Evolutionary conservation across 2,113 vertebrate species (phyloP).

Genomic region (Theropithecus gelada): DNA sequence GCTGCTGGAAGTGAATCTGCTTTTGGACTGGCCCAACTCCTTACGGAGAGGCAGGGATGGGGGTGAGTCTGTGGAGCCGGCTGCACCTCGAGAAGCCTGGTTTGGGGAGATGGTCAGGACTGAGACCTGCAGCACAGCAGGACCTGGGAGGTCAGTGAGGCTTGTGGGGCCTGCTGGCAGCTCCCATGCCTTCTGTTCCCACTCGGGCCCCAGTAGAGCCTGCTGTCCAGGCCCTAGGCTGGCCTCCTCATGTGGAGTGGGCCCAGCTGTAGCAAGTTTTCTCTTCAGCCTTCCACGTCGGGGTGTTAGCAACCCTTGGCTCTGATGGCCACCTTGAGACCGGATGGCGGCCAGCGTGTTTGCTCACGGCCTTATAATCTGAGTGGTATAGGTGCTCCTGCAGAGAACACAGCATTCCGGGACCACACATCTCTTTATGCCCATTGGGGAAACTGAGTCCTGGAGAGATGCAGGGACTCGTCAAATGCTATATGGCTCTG

Average conservation of each 20-base stretch:
- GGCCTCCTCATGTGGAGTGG: rapidly evolving
- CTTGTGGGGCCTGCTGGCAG: background rate
- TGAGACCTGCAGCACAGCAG: background rate
- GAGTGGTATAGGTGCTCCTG: rapidly evolving
- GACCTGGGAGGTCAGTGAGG: background rate
- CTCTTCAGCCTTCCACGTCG: background rate
- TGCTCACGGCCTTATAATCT: rapidly evolving
- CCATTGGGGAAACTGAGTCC: background rate
- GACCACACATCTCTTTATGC: rapidly evolving
- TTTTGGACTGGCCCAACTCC: background rate
- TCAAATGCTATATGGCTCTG: rapidly evolving
- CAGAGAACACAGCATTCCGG: background rate
- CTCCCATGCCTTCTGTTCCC: rapidly evolving
- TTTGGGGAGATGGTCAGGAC: rapidly evolving
- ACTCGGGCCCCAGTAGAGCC: rapidly evolving
- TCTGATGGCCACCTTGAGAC: background rate
- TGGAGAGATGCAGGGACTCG: background rate
- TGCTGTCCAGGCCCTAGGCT: background rate
- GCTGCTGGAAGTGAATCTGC: rapidly evolving
- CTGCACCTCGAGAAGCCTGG: rapidly evolving
- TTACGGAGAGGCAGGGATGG: rapidly evolving
- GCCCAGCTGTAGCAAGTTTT: no score
- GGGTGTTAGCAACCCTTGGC: background rate
- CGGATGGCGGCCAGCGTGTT: rapidly evolving
- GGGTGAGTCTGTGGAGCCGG: background rate